A percentile compares a stretch with the other conserved stretches of the same genome.
Conservation (phyloP, 2,888 invertebrate species). For the Drosophila hamatofila region DNA sequence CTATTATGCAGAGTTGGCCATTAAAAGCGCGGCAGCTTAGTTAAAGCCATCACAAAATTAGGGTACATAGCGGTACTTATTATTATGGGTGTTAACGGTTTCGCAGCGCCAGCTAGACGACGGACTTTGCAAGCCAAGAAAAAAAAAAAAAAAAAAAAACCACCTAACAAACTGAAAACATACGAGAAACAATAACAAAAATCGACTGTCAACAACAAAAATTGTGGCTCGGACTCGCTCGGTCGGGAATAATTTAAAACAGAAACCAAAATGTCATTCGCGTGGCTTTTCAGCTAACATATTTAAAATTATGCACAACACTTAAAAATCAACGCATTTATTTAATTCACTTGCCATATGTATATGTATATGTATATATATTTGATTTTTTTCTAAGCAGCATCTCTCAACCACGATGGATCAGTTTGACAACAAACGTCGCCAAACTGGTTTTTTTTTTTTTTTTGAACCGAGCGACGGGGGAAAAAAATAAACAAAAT, state of each 20-base stretch:
- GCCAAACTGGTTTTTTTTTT: constrained; percentile 74
- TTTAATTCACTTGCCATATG: constrained; percentile 55
- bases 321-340: constrained; percentile 76
- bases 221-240: constrained; percentile 27
- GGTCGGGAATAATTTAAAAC: constrained; percentile 70
- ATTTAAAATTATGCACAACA: constrained; percentile 81
- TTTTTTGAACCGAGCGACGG: constrained; percentile 15
- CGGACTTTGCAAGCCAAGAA: constrained; percentile 54
- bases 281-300: constrained; percentile 57
- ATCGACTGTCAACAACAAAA: constrained; percentile 60
- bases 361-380: neutral
- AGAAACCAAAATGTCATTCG: constrained; percentile 73
- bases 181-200: constrained; percentile 37
- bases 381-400: constrained; percentile 20
- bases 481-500: constrained; percentile 53
- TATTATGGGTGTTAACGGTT: constrained; percentile 83
- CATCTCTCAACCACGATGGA: constrained; percentile 61
- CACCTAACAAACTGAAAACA: neutral
- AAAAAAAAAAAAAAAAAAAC: neutral
- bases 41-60: constrained; percentile 69
- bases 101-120: constrained; percentile 67
- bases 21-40: constrained; percentile 67
- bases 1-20: constrained; percentile 71
- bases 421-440: constrained; percentile 73
- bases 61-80: constrained; percentile 83